Evolutionary conservation across 2,797 vertebrate genomes (phyloP), one percentile per base, ranked within the genome.

Genomic region (Cyclura pinguis): DNA sequence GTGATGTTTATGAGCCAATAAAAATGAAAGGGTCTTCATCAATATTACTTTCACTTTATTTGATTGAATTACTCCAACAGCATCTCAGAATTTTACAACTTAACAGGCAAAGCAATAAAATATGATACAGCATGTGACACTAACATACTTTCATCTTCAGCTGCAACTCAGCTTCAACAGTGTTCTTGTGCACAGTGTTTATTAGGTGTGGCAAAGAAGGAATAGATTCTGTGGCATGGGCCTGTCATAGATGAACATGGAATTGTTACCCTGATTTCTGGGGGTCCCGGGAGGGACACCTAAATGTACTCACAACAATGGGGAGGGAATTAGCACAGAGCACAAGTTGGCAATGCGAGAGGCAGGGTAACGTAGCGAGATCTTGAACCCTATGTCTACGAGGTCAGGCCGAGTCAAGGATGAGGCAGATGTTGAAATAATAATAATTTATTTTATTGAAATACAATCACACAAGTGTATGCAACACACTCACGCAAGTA

Each of bases 21-120:
- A 95, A 96, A 96, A 92, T 89, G 64, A 95, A 95, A 95, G 20
- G 0, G 22, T 94, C 95, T 96, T 96, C 67, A 95, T 95, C 92
- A 91, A 92, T 95, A 96, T 93, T 95, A 89, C 76, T 94, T 96
- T 92, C 89, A 94, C 38, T 96, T 95, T 96, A 92, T 95, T 93
- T 96, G 85, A 92, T 87, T 93, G 87, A 96, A 94, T 95, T 93
- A 94, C 35, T 95, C 93, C 78, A 94, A 42, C 9, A 89, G 22
- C 80, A 93, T n/a, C 35, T 94, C 93, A 89, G 2, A 88, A 88
- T 95, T 97, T 96, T 94, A 94, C 38, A 94, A 35, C 29, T 87
- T 93, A 93, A 90, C 62, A 88, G 67, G n/a, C 9, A 20, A 20
- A 92, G 57, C 22, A 88, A 91, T 87, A 92, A 95, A 95, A 92